Evolutionary conservation across 2,888 invertebrate genomes (phyloP).

Genomic region (Sabellastarte sp.): DNA sequence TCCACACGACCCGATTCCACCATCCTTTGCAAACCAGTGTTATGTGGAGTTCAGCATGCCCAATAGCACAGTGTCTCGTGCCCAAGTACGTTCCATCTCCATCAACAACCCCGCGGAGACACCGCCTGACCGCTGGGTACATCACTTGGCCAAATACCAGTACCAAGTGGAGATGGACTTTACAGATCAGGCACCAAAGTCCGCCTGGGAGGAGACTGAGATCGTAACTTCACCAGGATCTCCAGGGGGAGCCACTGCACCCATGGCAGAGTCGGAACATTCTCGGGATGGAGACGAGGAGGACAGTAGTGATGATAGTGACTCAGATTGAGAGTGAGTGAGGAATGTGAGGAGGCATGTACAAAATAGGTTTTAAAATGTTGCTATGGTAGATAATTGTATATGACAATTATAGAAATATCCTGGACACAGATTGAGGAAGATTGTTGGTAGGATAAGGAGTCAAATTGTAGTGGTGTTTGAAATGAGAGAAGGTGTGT

Average conservation of each 20-base stretch:
- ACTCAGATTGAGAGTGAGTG: neutral
- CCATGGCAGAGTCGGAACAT: neutral
- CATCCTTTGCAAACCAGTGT: conserved; percentile 82
- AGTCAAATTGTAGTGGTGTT: too few relatives aligned
- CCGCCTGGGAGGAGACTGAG: neutral
- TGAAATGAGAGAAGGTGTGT: too few relatives aligned
- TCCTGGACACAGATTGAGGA: too few relatives aligned
- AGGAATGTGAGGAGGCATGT: too few relatives aligned
- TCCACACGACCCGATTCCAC: conserved; percentile 95
- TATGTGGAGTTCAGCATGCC: conserved; percentile 99
- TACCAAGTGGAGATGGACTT: conserved; percentile 53
- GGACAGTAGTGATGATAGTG: neutral
- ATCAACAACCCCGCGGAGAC: conserved; percentile 54
- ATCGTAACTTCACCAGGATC: neutral
- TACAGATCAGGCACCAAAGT: conserved; percentile 16
- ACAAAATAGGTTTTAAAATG: too few relatives aligned
- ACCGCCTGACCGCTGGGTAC: conserved; percentile 97
- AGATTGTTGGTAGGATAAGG: too few relatives aligned
- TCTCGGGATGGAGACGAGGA: neutral
- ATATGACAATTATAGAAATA: too few relatives aligned
- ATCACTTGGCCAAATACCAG: conserved; percentile 89
- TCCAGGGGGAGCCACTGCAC: neutral
- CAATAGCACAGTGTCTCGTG: conserved; percentile 77
- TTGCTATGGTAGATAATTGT: too few relatives aligned
- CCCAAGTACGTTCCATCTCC: conserved; percentile 84